phyloP scores from a whole-genome alignment of 2,113 vertebrate genomes.

The Boleophthalmus pectinirostris region DNA sequence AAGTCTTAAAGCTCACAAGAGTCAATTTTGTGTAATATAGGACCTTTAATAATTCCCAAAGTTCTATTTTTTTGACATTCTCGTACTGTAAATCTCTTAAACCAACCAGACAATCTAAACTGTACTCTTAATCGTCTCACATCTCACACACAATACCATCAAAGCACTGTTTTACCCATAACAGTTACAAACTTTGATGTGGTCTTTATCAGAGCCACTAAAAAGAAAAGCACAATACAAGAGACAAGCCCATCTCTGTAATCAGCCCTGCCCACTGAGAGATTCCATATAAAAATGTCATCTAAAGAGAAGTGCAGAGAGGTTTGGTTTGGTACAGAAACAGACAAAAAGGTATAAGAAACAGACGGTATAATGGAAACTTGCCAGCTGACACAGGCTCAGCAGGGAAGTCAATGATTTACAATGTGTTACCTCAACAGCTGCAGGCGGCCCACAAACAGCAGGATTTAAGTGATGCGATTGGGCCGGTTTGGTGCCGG shows the following conservation, averaged over 20 bases:
- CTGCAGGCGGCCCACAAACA: neutral
- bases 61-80: too few species aligned
- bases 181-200: conserved; percentile 1
- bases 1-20: too few species aligned
- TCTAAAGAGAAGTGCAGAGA: neutral
- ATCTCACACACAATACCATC: neutral
- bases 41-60: too few species aligned
- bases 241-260: conserved; percentile 1
- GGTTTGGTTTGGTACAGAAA: neutral
- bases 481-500: neutral
- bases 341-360: neutral
- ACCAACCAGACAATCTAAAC: too few species aligned
- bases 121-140: neutral
- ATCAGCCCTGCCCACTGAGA: conserved; percentile 12
- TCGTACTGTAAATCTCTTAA: too few species aligned
- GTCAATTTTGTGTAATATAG: too few species aligned
- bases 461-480: neutral
- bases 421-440: conserved; percentile 10
- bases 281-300: conserved; percentile 10
- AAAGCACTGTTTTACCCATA: neutral
- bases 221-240: neutral
- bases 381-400: neutral
- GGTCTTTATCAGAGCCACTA: neutral
- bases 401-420: conserved; percentile 3
- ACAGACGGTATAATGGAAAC: neutral